Conservation (phyloP, 2,113 vertebrate species). For the Centropus bengalensis region DNA sequence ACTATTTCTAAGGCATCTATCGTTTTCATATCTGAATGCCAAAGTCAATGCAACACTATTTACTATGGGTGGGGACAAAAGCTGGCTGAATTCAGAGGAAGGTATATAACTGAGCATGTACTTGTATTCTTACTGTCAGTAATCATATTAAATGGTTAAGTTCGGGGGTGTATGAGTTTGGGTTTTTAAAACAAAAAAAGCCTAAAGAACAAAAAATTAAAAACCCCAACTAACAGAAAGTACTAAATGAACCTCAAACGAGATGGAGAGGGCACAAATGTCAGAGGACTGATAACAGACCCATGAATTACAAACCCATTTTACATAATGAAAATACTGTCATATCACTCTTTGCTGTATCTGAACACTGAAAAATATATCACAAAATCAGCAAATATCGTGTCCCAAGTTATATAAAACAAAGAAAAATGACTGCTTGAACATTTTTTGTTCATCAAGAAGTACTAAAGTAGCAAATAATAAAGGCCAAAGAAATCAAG, state of each 20-base stretch:
- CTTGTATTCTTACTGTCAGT: not conserved
- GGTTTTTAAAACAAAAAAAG: not conserved
- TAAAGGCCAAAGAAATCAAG: not conserved
- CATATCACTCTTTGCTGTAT: not conserved
- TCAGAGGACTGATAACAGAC: not conserved
- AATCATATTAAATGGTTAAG: not conserved
- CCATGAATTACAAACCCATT: not conserved
- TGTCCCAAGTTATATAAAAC: not conserved
- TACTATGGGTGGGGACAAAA: conserved; percentile 37
- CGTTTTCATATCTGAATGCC: not conserved
- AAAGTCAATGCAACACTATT: conserved; percentile 54
- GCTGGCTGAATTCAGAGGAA: not conserved
- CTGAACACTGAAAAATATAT: not conserved
- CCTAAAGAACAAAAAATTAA: not conserved
- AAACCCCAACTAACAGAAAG: not conserved
- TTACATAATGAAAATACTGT: not conserved
- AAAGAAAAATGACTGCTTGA: not conserved
- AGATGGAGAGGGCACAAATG: not conserved
- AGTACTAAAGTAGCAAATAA: not conserved
- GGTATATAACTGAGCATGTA: not conserved
- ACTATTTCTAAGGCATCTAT: conserved; percentile 40
- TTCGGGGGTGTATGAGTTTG: not conserved
- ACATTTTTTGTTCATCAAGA: not conserved
- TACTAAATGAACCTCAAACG: not conserved
- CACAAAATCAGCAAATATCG: not conserved